Percentiles rank a stretch among this genome's conserved stretches.
Evolutionary conservation across 2,797 vertebrate species (phyloP).

Genomic region (Heliangelus exortis): DNA sequence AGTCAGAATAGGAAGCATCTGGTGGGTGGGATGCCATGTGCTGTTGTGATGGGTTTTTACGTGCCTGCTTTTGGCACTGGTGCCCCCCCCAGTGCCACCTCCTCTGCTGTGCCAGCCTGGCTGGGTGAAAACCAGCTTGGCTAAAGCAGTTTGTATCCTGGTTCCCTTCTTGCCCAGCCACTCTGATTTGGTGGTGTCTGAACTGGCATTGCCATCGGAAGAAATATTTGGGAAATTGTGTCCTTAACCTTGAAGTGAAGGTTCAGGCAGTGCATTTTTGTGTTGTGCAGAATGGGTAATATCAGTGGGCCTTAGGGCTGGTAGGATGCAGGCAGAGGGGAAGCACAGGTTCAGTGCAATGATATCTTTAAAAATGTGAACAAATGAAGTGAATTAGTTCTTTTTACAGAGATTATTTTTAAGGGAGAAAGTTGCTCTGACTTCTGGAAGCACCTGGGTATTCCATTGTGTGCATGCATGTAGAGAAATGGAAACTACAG

Average conservation of each 20-base stretch:
- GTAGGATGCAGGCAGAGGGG: neutral
- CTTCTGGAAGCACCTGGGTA: slow-evolving; percentile 11
- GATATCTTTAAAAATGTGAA: neutral
- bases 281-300: neutral
- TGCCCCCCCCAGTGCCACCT: rapidly evolving
- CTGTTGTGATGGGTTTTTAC: neutral
- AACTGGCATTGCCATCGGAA: neutral
- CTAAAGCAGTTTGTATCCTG: neutral
- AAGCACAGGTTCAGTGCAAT: neutral
- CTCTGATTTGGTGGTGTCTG: neutral
- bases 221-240: neutral
- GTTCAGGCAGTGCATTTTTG: neutral
- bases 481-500: slow-evolving; percentile 21
- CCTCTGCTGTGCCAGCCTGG: neutral
- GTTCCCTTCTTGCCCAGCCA: neutral
- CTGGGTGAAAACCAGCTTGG: neutral
- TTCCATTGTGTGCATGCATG: neutral
- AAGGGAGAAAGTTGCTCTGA: neutral
- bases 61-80: rapidly evolving
- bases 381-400: neutral
- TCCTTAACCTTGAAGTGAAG: neutral
- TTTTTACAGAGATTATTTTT: neutral
- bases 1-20: neutral
- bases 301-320: rapidly evolving
- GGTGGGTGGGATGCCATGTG: neutral